Evolutionary conservation across 2,113 vertebrate genomes (phyloP), one percentile per base, ranked within the genome.

Genomic region (Cacatua alba): DNA sequence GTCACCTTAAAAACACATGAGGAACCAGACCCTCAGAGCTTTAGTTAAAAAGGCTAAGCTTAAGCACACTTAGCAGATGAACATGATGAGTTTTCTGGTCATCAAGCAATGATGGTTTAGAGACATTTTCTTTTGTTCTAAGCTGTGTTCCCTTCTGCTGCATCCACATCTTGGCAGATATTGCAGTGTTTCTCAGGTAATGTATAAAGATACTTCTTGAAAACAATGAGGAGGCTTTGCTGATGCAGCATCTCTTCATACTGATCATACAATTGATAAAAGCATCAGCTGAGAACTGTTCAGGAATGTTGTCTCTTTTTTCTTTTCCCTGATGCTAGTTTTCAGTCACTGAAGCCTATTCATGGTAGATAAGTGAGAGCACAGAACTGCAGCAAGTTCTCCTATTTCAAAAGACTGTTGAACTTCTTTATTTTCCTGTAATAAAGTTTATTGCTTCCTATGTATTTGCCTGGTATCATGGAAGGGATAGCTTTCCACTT

Each of bases 391-490:
- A 81, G 60, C 55, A 51, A 71, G 15, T 6, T 67, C 92, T 95
- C 96, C 69, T 55, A 44, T 95, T 96, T 96, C 90, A 70, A 55
- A 95, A 88, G 91, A 7, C 70, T 62, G 8, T 24, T 77, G 51
- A 60, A 53, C 26, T 81, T 29, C 39, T 91, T 82, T 92, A 31
- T 80, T 57, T 55, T 28, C 17, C 79, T 65, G 39, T 41, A 76
- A 37, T 97, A 97, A 98, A 97, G 19, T 65, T 97, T 94, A 97
- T 92, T 96, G 96, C 94, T 97, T 96, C 95, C 96, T 95, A 31
- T 65, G 5, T 48, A 13, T 84, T 64, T 77, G 20, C 86, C 71
- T 94, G 77, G 25, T 35, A 28, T 16, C 46, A 11, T 4, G 78
- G 84, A 72, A 44, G 41, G 59, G n/a, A 28, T 41, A 52, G 39